These are phyloP conservation scores for Gadus chalcogrammus DNA, from an alignment of 2,113 vertebrate species.

Conservation along the genomic window DNA sequence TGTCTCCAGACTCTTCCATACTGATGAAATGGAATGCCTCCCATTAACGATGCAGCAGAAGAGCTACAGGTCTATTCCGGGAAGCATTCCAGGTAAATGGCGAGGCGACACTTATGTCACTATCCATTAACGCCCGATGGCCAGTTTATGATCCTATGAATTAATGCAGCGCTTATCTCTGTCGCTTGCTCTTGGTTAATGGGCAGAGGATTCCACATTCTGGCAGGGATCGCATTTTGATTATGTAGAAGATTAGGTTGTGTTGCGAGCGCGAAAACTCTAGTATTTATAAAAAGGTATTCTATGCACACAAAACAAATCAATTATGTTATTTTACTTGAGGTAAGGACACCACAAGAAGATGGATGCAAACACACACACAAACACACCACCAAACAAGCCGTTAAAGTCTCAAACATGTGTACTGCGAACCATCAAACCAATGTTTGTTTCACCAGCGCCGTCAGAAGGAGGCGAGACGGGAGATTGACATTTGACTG, in stretches of 20 bases:
- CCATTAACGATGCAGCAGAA: background rate
- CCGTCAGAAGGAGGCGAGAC: too few species aligned
- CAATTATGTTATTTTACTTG: background rate
- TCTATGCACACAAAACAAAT: background rate
- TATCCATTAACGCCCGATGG: conserved; percentile 37
- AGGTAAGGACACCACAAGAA: background rate
- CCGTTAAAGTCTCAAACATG: background rate
- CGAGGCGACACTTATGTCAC: conserved; percentile 48
- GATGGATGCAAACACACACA: background rate
- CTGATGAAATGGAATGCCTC: background rate
- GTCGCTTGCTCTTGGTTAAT: background rate
- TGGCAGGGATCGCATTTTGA: background rate
- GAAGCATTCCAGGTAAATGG: conserved; percentile 41
- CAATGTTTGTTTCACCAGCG: background rate
- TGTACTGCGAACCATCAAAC: background rate
- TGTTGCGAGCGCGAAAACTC: background rate
- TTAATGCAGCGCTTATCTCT: background rate
- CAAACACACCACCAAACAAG: background rate
- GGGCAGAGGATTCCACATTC: background rate
- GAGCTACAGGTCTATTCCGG: conserved; percentile 39
- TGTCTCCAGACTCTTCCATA: too few species aligned
- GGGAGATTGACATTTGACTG: conserved; percentile 8
- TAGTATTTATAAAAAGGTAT: too few species aligned
- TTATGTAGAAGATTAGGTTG: background rate
- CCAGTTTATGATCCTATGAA: conserved; percentile 23